Base-by-base conservation (phyloP, 2,113 vertebrate genomes). In the Marcusenius ussheri region DNA sequence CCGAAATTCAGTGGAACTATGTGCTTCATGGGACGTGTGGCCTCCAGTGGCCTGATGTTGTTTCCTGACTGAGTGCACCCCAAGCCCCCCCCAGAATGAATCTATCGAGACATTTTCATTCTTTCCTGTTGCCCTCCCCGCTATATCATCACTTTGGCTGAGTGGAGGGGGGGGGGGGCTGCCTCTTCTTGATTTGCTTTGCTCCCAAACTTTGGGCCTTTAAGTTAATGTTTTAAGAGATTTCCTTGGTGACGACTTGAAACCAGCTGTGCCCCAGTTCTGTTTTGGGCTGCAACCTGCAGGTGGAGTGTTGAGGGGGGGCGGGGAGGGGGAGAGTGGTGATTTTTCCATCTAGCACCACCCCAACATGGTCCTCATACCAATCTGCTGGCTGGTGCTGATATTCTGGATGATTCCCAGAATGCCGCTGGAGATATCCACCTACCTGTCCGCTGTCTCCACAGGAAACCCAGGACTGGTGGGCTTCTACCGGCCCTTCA, bases 381-480 rank as follows among this genome's bases (percentile, higher is more conserved):
- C 74, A 19, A 5, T 17, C 5, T 1, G 10, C 70, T 17, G 70
- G 4, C n/a, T 77, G 70, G 27, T 39, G 70, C 3, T 24, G 80
- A 15, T 83, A n/a, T 42, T n/a, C 17, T n/a, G 15, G 3, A 11
- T 51, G 3, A 6, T 84, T 19, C 53, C 80, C 47, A 84, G 56
- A 62, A n/a, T n/a, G 56, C 27, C 17, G 46, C 19, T 83, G 62
- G 9, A 10, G 3, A 31, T 51, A 31, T 45, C 50, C 24, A 2
- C 62, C 24, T 2, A 58, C 51, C 87, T 17, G 27, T 27, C n/a
- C 42, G 89, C 92, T 91, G 91, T 93, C 90, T 96, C 92, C 80
- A 66, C 95, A 99, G 98, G 98, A 93, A 99, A 99, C 91, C 98
- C 98, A 66, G 97, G 98, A 58, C 91, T 98, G 13, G 93, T 96